These are phyloP conservation scores for Metopia argyrocephala DNA, from an alignment of 2,888 invertebrate genomes.

Conservation along the genomic window DNA sequence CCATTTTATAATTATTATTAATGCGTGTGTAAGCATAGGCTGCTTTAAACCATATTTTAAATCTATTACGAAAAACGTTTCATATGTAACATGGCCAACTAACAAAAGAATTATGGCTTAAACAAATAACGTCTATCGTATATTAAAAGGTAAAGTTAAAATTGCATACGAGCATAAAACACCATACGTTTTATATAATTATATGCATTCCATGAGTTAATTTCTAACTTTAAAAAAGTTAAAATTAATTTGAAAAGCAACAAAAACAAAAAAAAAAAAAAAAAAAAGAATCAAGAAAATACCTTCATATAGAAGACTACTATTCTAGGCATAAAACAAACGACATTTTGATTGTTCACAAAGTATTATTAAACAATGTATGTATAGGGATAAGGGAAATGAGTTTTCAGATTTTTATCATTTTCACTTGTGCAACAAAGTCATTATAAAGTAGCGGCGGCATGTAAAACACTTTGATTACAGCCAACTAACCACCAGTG, in stretches of 20 bases:
- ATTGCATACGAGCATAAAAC: conserved; percentile 30
- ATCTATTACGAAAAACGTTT: background rate
- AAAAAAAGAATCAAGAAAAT: too few relatives aligned
- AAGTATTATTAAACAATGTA: conserved; percentile 39
- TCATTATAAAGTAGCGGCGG: background rate
- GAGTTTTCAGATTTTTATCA: conserved; percentile 39
- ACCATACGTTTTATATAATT: too few relatives aligned
- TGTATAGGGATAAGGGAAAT: conserved; percentile 30
- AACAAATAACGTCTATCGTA: too few relatives aligned
- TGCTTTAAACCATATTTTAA: background rate
- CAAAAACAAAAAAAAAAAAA: too few relatives aligned
- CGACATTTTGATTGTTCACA: conserved; percentile 45
- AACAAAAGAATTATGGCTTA: background rate
- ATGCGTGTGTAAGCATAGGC: background rate
- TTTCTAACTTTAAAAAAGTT: conserved; percentile 5
- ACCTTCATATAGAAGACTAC: too few relatives aligned
- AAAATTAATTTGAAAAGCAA: too few relatives aligned
- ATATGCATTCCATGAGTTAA: conserved; percentile 50
- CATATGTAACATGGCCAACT: background rate
- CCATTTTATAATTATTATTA: background rate
- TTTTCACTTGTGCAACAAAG: conserved; percentile 37
- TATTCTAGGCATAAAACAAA: background rate
- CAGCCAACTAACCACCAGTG: conserved; percentile 5
- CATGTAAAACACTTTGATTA: background rate
- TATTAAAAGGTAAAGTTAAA: background rate